Conservation (phyloP, 1,140 invertebrate genomes). For the Bombus terrestris region DNA sequence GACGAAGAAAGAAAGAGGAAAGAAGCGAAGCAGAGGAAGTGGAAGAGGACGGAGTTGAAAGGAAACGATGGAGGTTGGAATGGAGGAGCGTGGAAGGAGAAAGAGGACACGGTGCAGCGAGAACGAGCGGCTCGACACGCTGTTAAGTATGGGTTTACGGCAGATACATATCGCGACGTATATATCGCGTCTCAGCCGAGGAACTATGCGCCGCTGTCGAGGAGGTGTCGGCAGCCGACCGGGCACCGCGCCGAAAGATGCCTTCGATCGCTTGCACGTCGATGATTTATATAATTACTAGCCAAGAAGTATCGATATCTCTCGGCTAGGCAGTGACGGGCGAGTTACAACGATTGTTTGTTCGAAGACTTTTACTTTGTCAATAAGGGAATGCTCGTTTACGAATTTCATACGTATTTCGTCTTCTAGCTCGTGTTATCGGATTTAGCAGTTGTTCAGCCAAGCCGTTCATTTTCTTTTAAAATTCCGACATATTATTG, state of each 20-base stretch:
- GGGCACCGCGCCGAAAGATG: constrained; percentile 9
- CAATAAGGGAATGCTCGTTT: no score
- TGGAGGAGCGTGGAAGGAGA: neutral
- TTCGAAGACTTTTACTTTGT: neutral
- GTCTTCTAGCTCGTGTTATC: no score
- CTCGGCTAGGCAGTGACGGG: neutral
- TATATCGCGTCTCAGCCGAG: constrained; percentile 63
- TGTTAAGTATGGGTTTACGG: constrained; percentile 71
- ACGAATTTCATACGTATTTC: no score
- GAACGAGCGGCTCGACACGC: constrained; percentile 62
- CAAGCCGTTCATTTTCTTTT: no score
- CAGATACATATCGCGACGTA: constrained; percentile 69
- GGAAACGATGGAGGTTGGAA: constrained; percentile 30
- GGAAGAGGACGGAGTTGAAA: constrained; percentile 18
- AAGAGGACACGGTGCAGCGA: constrained; percentile 50
- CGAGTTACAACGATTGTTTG: neutral
- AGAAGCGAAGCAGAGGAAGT: constrained; percentile 13
- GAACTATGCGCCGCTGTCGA: constrained; percentile 59
- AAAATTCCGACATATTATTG: no score
- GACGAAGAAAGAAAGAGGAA: neutral
- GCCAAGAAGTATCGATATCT: neutral
- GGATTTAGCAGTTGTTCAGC: no score
- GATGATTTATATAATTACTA: constrained; percentile 44
- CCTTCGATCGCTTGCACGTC: neutral
- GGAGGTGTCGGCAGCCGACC: constrained; percentile 56